A percentile compares a stretch with the other conserved stretches of the same genome.
phyloP scores from a whole-genome alignment of 2,888 invertebrate genomes.

The Sinhomidia bicolor region DNA sequence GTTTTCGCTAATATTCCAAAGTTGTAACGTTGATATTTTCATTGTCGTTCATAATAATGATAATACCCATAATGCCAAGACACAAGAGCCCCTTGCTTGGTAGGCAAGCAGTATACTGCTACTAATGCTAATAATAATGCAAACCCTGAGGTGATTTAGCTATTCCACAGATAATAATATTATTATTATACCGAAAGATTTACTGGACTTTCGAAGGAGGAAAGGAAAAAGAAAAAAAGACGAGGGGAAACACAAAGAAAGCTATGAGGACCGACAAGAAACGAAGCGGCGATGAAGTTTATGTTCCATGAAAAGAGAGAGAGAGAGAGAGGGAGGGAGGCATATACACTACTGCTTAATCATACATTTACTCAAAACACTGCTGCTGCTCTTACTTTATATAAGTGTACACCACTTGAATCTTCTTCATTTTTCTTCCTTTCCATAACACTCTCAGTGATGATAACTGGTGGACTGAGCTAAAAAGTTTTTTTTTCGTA shows the following conservation, averaged over 20 bases:
- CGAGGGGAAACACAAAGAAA: slow-evolving; percentile 34
- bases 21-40: neutral
- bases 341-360: neutral
- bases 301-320: slow-evolving; percentile 69
- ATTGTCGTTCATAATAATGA: neutral
- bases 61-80: neutral
- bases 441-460: neutral
- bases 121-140: neutral
- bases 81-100: too few species aligned
- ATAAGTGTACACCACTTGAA: neutral
- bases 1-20: neutral
- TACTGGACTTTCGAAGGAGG: slow-evolving; percentile 47
- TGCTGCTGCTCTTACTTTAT: too few species aligned
- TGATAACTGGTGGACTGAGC: neutral
- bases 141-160: slow-evolving; percentile 23
- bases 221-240: slow-evolving; percentile 19
- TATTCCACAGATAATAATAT: slow-evolving; percentile 11
- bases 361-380: slow-evolving; percentile 13
- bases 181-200: slow-evolving; percentile 41
- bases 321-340: neutral
- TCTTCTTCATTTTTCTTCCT: too few species aligned
- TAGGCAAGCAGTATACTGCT: too few species aligned
- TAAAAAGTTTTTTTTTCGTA: neutral
- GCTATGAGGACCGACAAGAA: slow-evolving; percentile 22
- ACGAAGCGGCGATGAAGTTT: slow-evolving; percentile 65